Evolutionary conservation across 2,888 invertebrate species (phyloP).

Genomic region (Apotomis betuletana): DNA sequence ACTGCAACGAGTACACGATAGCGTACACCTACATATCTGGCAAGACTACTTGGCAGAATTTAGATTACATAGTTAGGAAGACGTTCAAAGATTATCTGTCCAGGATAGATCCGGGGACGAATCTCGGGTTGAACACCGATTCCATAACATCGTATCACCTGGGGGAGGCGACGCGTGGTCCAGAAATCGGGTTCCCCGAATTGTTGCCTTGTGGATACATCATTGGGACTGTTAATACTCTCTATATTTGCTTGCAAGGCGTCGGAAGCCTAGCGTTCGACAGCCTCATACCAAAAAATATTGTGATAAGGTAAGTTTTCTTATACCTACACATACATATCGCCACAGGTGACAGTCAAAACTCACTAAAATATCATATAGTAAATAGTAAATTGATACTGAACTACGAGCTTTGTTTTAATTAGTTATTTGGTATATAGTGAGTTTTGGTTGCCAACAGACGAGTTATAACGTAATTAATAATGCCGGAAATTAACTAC

Average conservation of each 20-base stretch:
- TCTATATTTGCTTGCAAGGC: slow-evolving; percentile 95
- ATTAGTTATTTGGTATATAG: too few relatives aligned
- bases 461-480: too few relatives aligned
- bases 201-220: slow-evolving; percentile 96
- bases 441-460: too few relatives aligned
- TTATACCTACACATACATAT: too few relatives aligned
- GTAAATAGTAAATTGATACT: too few relatives aligned
- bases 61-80: slow-evolving; percentile 95
- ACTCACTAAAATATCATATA: too few relatives aligned
- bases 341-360: too few relatives aligned
- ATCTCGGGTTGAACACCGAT: slow-evolving; percentile 92
- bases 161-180: slow-evolving; percentile 93
- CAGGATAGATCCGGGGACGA: slow-evolving; percentile 95
- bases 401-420: too few relatives aligned
- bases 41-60: slow-evolving; percentile 97
- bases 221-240: slow-evolving; percentile 92
- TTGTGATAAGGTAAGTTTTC: slow-evolving; percentile 90
- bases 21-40: slow-evolving; percentile 95
- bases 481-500: too few relatives aligned
- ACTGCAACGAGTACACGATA: slow-evolving; percentile 90
- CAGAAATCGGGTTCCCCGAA: slow-evolving; percentile 93
- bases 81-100: slow-evolving; percentile 97
- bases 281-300: slow-evolving; percentile 97
- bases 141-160: slow-evolving; percentile 97
- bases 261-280: slow-evolving; percentile 96